These are phyloP conservation scores for Pionites leucogaster DNA, from an alignment of 2,113 vertebrate species.

Conservation along the genomic window DNA sequence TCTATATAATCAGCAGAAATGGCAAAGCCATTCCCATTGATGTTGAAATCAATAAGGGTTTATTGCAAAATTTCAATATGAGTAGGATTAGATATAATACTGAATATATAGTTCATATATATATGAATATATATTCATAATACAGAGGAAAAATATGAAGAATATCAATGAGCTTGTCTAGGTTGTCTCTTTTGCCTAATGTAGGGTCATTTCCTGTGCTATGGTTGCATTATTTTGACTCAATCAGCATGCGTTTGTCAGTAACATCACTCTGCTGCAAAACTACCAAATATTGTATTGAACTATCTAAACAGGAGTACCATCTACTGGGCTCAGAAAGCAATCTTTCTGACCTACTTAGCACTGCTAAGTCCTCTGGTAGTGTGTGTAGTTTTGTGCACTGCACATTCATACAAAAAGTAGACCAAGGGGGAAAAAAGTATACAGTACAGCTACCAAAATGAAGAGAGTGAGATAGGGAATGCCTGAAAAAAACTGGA, in stretches of 20 bases:
- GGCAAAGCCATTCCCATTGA: not conserved
- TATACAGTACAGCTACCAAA: not conserved
- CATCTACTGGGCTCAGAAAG: conserved; percentile 62
- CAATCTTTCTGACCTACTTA: conserved; percentile 51
- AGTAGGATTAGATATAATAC: not conserved
- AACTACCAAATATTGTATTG: not conserved
- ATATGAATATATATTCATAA: not conserved
- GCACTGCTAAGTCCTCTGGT: not conserved
- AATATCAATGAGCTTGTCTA: not conserved
- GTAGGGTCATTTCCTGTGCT: not conserved
- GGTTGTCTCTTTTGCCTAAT: not conserved
- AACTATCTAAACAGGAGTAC: conserved; percentile 65
- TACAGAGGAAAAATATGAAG: not conserved
- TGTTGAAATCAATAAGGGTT: not conserved
- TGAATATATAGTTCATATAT: not conserved
- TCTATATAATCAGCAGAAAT: conserved; percentile 11
- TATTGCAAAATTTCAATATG: not conserved
- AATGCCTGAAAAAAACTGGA: not conserved
- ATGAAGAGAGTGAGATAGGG: not conserved
- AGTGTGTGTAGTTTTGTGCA: not conserved
- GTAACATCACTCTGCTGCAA: not conserved
- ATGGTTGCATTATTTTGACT: not conserved
- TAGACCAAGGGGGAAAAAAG: not conserved
- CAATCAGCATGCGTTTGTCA: not conserved
- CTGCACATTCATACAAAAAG: not conserved